Percentiles rank a stretch among this genome's conserved stretches.
These are phyloP conservation scores for Euplagia quadripunctaria DNA, from an alignment of 2,888 invertebrate genomes.

Conservation along the genomic window DNA sequence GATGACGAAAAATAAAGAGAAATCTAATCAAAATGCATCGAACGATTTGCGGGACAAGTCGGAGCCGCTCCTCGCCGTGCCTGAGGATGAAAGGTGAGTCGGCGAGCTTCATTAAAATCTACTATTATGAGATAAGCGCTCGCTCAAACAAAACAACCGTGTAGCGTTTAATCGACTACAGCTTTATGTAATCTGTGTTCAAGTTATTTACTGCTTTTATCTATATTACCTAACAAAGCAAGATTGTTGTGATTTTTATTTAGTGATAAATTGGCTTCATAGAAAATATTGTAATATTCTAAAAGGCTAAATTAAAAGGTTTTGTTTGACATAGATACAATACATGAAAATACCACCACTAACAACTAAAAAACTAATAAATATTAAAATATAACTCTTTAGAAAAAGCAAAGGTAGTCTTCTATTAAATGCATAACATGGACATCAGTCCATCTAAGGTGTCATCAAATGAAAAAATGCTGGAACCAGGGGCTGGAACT, in stretches of 20 bases:
- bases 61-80: constrained; percentile 79
- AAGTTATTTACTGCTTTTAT: constrained; percentile 34
- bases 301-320: no score
- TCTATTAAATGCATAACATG: not conserved
- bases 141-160: constrained; percentile 71
- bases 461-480: not conserved
- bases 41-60: constrained; percentile 77
- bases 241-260: not conserved
- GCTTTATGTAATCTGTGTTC: constrained; percentile 48
- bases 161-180: constrained; percentile 65
- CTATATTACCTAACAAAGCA: constrained; percentile 5
- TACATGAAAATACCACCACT: not conserved
- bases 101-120: constrained; percentile 77
- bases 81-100: constrained; percentile 86
- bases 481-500: no score
- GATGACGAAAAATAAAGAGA: constrained; percentile 78
- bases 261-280: not conserved
- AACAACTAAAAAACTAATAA: not conserved
- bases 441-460: not conserved
- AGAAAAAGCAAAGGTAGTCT: not conserved
- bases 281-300: not conserved
- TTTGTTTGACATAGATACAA: not conserved
- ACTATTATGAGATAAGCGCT: constrained; percentile 76
- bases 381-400: not conserved
- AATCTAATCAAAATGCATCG: constrained; percentile 74